phyloP scores from a whole-genome alignment of 2,888 invertebrate species.

The Amphipoea lucens region DNA sequence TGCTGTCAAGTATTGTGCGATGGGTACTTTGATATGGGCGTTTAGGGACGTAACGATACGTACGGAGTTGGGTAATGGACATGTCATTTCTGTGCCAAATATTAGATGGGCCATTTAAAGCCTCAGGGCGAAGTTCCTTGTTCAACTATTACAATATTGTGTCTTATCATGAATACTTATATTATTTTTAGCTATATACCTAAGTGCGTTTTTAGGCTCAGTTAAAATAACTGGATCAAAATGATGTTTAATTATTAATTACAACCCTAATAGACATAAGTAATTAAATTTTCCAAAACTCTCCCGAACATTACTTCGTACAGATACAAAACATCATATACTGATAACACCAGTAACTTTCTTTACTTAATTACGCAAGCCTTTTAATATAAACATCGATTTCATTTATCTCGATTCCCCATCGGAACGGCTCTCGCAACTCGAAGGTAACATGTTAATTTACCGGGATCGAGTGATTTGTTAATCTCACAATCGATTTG shows the following conservation, averaged over 20 bases:
- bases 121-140: background rate
- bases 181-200: background rate
- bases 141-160: background rate
- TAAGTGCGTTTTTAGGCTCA: background rate
- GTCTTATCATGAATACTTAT: background rate
- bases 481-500: conserved; percentile 73
- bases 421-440: conserved; percentile 58
- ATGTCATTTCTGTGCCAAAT: conserved; percentile 54
- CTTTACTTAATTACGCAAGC: conserved; percentile 47
- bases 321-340: conserved; percentile 19
- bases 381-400: conserved; percentile 62
- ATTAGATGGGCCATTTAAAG: conserved; percentile 36
- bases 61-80: conserved; percentile 45
- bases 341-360: conserved; percentile 33
- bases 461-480: conserved; percentile 70
- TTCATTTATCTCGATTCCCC: conserved; percentile 66
- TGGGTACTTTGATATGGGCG: conserved; percentile 64
- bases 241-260: background rate
- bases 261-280: background rate
- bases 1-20: conserved; percentile 67
- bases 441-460: conserved; percentile 72
- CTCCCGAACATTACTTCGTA: background rate
- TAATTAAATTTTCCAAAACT: conserved; percentile 31
- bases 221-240: background rate
- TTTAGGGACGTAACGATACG: conserved; percentile 56